Evolutionary conservation across 2,888 invertebrate genomes (phyloP), one percentile per base, ranked within the genome.

Genomic region (Deilephila porcellus): DNA sequence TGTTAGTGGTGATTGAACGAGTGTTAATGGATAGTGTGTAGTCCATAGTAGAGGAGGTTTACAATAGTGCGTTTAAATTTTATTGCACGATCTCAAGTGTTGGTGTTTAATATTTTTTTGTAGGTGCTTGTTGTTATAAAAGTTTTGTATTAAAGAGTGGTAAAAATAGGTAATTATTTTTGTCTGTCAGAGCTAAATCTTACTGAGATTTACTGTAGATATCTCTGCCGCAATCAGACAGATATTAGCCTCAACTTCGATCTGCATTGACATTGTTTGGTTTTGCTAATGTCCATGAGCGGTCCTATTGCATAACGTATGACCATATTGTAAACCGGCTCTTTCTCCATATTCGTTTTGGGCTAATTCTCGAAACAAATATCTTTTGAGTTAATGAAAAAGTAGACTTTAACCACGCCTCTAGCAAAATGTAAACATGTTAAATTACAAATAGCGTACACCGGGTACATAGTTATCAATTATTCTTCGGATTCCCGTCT

Each of bases 11-110:
- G 67, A 67, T 67, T 67, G 67, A 52, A 14, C 52, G 25, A 45
- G 67, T 52, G 67, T 67, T 67, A 67, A 67, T 67, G 25, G 20
- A 67, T 37, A 45, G 20, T 7, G 25, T 20, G 25, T 56, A 19
- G 56, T 56, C n/a, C 17, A 56, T 56, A n/a, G 19, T 45, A 14
- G 20, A 11, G 20, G 37, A 14, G 64, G 11, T 64, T 29, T 32
- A 62, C 32, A 62, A 29, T 45, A 64, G 14, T 11, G 56, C 56
- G 45, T 64, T 64, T 64, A 64, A 67, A 45, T 67, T 67, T 67
- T 52, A 67, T 45, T 67, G 17, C 25, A 45, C 25, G 52, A 67
- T 67, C 45, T 64, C 20, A 45, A 52, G 25, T 67, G 67, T 20
- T 67, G 17, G 53, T 4, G 53, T 19, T 17, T 17, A 5, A 19